These are phyloP conservation scores for Cyrtonyx montezumae DNA, from an alignment of 2,113 vertebrate species.

Conservation along the genomic window DNA sequence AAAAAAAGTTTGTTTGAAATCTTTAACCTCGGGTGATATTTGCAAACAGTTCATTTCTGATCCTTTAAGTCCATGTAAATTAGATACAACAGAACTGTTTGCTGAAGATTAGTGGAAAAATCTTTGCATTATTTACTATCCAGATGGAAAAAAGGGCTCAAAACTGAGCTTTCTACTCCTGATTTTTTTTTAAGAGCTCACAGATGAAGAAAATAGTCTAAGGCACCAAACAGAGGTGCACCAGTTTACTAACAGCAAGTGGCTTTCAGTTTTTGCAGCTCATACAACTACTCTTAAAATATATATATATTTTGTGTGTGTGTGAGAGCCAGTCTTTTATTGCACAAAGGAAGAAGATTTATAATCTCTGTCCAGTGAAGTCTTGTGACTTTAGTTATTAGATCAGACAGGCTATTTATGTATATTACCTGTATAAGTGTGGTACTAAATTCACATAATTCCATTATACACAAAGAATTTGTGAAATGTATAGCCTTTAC, in stretches of 20 bases:
- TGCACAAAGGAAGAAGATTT: neutral
- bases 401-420: slow-evolving; percentile 26
- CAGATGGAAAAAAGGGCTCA: neutral
- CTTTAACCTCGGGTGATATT: slow-evolving; percentile 24
- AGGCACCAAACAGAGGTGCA: neutral
- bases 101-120: slow-evolving; percentile 6
- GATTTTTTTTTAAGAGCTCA: neutral
- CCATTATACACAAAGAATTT: slow-evolving; percentile 2
- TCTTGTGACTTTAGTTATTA: slow-evolving; percentile 15
- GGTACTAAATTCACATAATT: neutral
- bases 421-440: neutral
- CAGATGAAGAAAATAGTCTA: neutral
- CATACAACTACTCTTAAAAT: slow-evolving; percentile 15
- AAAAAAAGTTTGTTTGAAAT: neutral
- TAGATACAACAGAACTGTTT: neutral
- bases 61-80: neutral
- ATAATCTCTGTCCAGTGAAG: slow-evolving; percentile 12
- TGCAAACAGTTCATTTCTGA: slow-evolving; percentile 14
- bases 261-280: neutral
- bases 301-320: too few relatives aligned
- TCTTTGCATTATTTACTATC: neutral
- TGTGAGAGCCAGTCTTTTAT: neutral
- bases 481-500: slow-evolving; percentile 8
- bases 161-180: neutral
- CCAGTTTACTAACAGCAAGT: neutral